These are phyloP conservation scores for Glaucidium brasilianum DNA, from an alignment of 2,113 vertebrate genomes.

Conservation along the genomic window DNA sequence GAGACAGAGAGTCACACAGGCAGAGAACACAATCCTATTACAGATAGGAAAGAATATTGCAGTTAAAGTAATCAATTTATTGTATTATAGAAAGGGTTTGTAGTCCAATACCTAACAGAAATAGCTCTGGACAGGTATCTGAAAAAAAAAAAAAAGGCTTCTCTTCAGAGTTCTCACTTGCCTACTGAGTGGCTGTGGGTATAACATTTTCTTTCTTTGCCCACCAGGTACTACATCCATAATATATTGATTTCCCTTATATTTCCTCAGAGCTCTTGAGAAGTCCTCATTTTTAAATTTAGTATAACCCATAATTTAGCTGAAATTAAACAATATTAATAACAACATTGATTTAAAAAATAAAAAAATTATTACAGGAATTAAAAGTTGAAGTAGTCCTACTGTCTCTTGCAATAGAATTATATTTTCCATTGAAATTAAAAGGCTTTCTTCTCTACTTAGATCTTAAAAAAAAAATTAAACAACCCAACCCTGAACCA, in stretches of 20 bases:
- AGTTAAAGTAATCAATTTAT: background rate
- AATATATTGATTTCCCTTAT: background rate
- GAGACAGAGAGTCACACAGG: background rate
- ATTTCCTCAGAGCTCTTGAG: background rate
- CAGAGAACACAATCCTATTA: background rate
- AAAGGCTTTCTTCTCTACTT: background rate
- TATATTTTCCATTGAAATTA: background rate
- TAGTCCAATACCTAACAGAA: background rate
- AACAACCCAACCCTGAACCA: background rate
- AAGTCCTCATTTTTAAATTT: background rate
- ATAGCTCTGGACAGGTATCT: background rate
- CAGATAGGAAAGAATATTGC: background rate
- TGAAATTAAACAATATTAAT: background rate
- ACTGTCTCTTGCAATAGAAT: background rate
- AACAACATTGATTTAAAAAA: background rate
- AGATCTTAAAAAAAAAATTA: background rate
- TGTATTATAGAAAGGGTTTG: background rate
- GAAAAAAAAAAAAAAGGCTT: background rate
- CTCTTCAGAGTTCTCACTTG: background rate
- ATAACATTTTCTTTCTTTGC: background rate
- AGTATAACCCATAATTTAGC: background rate
- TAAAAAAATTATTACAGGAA: background rate
- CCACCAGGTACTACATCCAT: background rate
- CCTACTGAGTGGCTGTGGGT: background rate
- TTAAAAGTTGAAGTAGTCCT: background rate